Base-by-base conservation (phyloP, 1,140 invertebrate genomes). In the Proctacanthus coquilletti region DNA sequence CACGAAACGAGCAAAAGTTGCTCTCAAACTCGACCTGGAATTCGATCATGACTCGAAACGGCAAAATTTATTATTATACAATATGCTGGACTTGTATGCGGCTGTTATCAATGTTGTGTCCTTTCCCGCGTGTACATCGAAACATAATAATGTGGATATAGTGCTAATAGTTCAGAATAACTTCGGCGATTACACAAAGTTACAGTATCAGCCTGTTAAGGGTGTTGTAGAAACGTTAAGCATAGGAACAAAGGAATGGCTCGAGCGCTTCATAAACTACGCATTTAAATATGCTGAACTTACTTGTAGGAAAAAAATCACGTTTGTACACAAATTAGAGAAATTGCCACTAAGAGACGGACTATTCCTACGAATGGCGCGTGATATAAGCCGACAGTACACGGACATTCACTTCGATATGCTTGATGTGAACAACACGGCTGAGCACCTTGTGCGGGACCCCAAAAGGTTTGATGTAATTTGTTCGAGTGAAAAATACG, bases 201-300 rank as follows among this genome's bases (percentile, higher is more conserved):
- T 56, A 21, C 53, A 56, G 33, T 56, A 56, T 9, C 44, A 47
- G 0, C 53, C 53, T 1, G 53, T 56, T 0, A 30, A 42, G 13
- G 53, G 53, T 3, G 46, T 56, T 1, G 51, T 56, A n/a, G 53
- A 56, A 27, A 50, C 51, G 1, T 25, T 56, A 8, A 43, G 42
- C 5, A 50, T 56, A 10, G 34, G 45, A 1, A 45, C 38, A 17
- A 31, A 45, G 1, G 4, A 17, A 1, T 15, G 8, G 3, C 38
- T 42, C 1, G 11, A 31, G 3, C 42, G 44, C n/a, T 52, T 47
- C 25, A 33, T 56, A 1, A 14, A 32, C 1, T 36, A 38, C 5
- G 53, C 50, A 5, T 56, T 53, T 14, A 19, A 18, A 1, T 34
- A 40, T 11, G 48, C 46, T 0, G 18, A 14, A 0, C n/a, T 31